Percentiles rank a stretch among this genome's conserved stretches.
phyloP scores from a whole-genome alignment of 2,888 invertebrate genomes.

The Ctena decussata region DNA sequence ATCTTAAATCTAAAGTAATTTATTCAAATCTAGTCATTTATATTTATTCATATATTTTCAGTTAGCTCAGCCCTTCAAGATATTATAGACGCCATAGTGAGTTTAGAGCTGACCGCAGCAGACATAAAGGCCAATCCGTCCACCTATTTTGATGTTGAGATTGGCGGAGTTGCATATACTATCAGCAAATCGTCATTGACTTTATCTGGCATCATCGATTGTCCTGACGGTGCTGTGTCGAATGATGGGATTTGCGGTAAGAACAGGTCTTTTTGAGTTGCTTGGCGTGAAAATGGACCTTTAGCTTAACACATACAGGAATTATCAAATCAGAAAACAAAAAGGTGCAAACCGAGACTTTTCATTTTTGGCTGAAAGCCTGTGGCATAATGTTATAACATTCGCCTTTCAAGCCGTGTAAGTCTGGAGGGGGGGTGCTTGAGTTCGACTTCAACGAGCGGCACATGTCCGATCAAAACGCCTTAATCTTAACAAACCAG shows the following conservation, averaged over 20 bases:
- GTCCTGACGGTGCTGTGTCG: conserved; percentile 9
- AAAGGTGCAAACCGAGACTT: no score
- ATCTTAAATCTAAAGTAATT: background rate
- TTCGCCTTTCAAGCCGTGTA: no score
- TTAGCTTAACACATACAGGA: no score
- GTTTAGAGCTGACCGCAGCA: background rate
- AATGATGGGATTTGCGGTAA: conserved; percentile 27
- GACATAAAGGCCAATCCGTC: background rate
- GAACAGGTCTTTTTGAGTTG: no score
- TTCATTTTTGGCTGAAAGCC: no score
- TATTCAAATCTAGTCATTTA: background rate
- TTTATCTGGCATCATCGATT: background rate
- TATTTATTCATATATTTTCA: background rate
- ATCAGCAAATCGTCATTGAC: background rate
- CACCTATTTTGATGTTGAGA: conserved; percentile 7
- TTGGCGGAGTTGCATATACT: background rate
- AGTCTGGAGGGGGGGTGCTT: no score
- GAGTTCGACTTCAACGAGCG: no score
- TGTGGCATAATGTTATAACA: no score
- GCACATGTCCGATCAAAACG: no score
- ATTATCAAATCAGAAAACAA: no score
- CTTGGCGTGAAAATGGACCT: no score
- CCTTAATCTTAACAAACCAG: no score
- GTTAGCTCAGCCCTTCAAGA: conserved; percentile 19
- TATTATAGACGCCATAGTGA: conserved; percentile 6